Conservation (phyloP, 2,113 vertebrate species). For the Vulpes lagopus region DNA sequence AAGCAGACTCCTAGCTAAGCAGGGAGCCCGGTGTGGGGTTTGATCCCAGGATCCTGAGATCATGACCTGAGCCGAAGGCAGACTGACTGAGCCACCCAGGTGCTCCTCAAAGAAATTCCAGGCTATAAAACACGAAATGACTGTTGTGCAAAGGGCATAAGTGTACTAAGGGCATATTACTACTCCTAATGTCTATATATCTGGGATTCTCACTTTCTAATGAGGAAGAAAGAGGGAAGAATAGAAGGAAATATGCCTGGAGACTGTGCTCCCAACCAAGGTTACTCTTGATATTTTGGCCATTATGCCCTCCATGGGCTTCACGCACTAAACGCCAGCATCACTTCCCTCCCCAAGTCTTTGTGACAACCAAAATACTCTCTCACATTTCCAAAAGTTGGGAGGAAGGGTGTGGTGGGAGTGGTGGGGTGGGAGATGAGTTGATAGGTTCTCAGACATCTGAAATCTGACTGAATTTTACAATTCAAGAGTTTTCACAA, state of each 20-base stretch:
- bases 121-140: not conserved
- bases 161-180: not conserved
- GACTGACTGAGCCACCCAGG: no score
- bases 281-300: not conserved
- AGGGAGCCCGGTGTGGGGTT: no score
- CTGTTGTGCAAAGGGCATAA: not conserved
- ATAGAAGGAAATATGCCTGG: not conserved
- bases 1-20: no score
- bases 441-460: not conserved
- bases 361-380: not conserved
- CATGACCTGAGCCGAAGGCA: no score
- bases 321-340: not conserved
- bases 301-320: not conserved
- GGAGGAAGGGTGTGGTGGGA: not conserved
- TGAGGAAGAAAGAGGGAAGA: not conserved
- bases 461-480: not conserved
- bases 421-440: no score
- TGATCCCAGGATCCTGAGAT: no score
- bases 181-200: not conserved
- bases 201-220: not conserved
- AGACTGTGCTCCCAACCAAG: not conserved
- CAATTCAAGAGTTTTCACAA: conserved; percentile 1
- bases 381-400: not conserved
- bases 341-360: not conserved
- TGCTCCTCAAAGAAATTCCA: not conserved